Evolutionary conservation across 2,113 vertebrate genomes (phyloP).

Genomic region (Takifugu flavidus): DNA sequence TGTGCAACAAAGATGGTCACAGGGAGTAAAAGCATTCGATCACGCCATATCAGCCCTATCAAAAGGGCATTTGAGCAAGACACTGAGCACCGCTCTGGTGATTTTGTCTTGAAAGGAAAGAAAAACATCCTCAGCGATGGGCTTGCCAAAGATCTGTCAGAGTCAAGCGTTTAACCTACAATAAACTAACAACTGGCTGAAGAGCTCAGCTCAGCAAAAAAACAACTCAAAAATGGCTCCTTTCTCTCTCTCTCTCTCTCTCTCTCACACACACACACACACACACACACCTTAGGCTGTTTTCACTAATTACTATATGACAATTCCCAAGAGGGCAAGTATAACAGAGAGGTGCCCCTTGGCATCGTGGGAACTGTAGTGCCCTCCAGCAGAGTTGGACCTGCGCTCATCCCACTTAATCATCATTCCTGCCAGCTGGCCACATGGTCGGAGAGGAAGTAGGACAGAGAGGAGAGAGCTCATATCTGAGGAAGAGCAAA

Average conservation of each 20-base stretch:
- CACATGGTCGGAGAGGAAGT: conserved; percentile 62
- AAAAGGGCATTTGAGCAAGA: conserved; percentile 4
- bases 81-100: background rate
- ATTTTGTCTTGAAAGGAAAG: background rate
- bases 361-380: conserved; percentile 43
- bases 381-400: conserved; percentile 42
- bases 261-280: background rate
- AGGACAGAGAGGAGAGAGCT: conserved; percentile 50
- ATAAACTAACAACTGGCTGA: conserved; percentile 13
- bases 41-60: background rate
- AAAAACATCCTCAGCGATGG: background rate
- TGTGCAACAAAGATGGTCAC: too few species aligned
- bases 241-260: too few species aligned
- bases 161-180: conserved; percentile 20
- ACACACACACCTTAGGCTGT: conserved; percentile 33
- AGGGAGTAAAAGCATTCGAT: background rate
- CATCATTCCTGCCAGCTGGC: conserved; percentile 43
- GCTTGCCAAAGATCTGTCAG: conserved; percentile 15
- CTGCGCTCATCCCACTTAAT: conserved; percentile 57
- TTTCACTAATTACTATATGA: conserved; percentile 59
- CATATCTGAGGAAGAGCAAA: background rate
- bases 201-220: conserved; percentile 11
- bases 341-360: conserved; percentile 37
- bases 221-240: too few species aligned
- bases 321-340: conserved; percentile 33